Base-by-base conservation (phyloP, 2,113 vertebrate species). In the Toxostoma redivivum region DNA sequence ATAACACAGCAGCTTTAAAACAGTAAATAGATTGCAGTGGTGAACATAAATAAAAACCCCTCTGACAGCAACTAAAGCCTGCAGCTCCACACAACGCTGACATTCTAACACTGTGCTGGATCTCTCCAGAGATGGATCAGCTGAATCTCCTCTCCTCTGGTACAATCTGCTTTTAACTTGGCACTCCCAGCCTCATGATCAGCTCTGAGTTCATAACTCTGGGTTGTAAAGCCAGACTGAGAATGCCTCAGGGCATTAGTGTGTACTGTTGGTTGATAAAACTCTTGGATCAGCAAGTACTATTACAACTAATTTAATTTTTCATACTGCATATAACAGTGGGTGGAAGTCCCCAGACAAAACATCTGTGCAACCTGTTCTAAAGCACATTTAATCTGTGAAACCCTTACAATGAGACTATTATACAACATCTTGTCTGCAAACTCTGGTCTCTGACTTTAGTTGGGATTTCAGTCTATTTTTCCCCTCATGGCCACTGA, bases 311-410 rank as follows among this genome's bases (percentile, higher is more conserved):
- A 72, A 94, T 80, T 92, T 57, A 89, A 91, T 94, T 94, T 79
- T 95, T 95, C 92, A 70, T 95, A 73, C 42, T 61, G 33, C 10
- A 6, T 58, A 2, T 13, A 92, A 51, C 74, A 79, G 88, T 86
- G 82, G 94, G 94, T 94, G 86, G 95, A 96, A 93, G 69, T 91
- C 95, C 80, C 92, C 30, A 66, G 96, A 95, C 83, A 89, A 91
- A 96, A 96, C 94, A 95, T 84, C 94, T 97, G 95, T 82, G 65
- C 86, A 92, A 91, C 85, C 86, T 87, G 88, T 80, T 91, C 30
- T 6, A 11, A 82, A 87, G 88, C 77, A 87, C 58, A 58, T 87
- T 71, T 50, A 54, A 69, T 87, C 91, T 83, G 53, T 37, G 90
- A 67, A 93, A 67, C 60, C 50, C 47, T 88, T 15, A 94, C 94